A percentile compares a stretch with the other conserved stretches of the same genome.
phyloP scores from a whole-genome alignment of 2,888 invertebrate genomes.

The Fragum sueziense region DNA sequence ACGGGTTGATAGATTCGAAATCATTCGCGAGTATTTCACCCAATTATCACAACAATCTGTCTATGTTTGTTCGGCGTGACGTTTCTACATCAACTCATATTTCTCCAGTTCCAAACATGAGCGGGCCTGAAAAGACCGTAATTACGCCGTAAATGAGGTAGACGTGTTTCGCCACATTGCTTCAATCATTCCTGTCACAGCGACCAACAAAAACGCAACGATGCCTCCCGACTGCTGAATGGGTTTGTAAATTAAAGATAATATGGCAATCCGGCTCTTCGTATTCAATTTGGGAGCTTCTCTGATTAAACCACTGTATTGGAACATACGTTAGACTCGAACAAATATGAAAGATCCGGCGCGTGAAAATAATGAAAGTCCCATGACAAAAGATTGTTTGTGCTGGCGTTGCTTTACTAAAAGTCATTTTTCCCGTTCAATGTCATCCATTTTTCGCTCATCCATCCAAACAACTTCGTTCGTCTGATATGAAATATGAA shows the following conservation, averaged over 20 bases:
- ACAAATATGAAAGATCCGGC: conserved; percentile 20
- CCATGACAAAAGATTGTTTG: neutral
- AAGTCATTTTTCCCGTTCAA: no score
- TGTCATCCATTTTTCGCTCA: no score
- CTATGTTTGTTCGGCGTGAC: conserved; percentile 47
- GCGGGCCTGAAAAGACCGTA: conserved; percentile 43
- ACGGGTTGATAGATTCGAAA: conserved; percentile 14
- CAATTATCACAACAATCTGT: conserved; percentile 48
- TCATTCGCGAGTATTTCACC: conserved; percentile 20
- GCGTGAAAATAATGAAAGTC: conserved; percentile 22
- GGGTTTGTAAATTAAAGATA: conserved; percentile 49
- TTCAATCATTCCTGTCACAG: conserved; percentile 49
- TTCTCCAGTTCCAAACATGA: conserved; percentile 37
- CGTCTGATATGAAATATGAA: no score
- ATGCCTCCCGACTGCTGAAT: conserved; percentile 37
- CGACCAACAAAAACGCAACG: conserved; percentile 14
- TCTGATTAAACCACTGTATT: conserved; percentile 41
- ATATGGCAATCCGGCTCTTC: conserved; percentile 36
- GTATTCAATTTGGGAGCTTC: conserved; percentile 17
- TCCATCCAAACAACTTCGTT: no score
- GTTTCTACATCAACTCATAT: conserved; percentile 42
- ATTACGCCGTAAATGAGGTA: conserved; percentile 49
- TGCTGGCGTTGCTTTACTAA: neutral
- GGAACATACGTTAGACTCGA: conserved; percentile 46
- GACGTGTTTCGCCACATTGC: conserved; percentile 52